Conservation (phyloP, 2,113 vertebrate species). For the Erpornis zantholeuca region DNA sequence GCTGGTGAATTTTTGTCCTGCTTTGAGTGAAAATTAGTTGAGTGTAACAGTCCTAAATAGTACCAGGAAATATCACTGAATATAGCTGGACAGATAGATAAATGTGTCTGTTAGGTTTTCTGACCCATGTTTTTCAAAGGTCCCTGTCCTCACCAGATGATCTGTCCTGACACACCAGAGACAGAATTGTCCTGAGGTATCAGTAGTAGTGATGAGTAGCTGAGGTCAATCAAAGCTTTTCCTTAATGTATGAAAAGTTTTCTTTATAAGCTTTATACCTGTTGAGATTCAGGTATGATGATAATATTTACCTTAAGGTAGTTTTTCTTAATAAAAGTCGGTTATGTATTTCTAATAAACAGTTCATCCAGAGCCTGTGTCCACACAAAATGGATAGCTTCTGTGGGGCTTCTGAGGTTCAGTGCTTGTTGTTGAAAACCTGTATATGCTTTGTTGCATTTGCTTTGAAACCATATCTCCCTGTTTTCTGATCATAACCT, state of each 20-base stretch:
- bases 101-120: background rate
- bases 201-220: background rate
- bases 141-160: background rate
- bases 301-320: background rate
- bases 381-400: background rate
- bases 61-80: background rate
- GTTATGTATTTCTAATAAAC: background rate
- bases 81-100: background rate
- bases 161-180: background rate
- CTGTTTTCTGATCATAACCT: conserved; percentile 59
- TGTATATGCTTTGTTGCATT: conserved; percentile 25
- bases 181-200: background rate
- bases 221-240: background rate
- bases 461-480: conserved; percentile 47
- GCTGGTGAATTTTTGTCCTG: background rate
- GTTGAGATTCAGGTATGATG: background rate
- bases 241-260: background rate
- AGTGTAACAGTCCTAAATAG: background rate
- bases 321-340: background rate
- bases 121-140: background rate
- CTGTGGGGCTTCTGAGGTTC: background rate
- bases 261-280: background rate
- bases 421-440: conserved; percentile 1
- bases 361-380: background rate
- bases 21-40: background rate